phyloP scores from a whole-genome alignment of 2,113 vertebrate genomes.

The Telmatochromis brichardi region DNA sequence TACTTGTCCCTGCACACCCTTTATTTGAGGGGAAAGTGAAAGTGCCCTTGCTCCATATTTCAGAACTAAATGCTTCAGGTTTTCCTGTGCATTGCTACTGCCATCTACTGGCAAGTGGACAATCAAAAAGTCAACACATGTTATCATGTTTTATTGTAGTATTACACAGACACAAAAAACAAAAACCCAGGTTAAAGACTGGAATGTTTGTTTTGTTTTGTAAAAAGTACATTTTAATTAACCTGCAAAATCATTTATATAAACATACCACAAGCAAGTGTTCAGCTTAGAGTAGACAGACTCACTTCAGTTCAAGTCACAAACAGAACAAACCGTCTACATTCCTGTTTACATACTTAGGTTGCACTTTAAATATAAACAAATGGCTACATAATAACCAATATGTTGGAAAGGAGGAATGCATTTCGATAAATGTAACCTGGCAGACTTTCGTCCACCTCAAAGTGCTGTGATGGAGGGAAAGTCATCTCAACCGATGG shows the following conservation, averaged over 20 bases:
- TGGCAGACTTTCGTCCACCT: too few species aligned
- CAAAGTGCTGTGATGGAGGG: too few species aligned
- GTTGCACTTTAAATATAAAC: background rate
- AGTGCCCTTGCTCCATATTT: background rate
- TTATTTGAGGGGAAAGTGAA: background rate
- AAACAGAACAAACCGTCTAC: background rate
- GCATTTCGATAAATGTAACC: too few species aligned
- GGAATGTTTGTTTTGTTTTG: background rate
- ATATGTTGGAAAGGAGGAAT: too few species aligned
- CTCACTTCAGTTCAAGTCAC: background rate
- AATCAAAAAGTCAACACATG: background rate
- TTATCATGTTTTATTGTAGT: conserved; percentile 22
- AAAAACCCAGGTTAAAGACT: background rate
- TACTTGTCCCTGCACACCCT: background rate
- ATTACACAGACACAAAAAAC: background rate
- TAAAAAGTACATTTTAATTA: conserved; percentile 37
- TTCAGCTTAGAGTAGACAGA: background rate
- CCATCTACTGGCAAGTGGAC: conserved; percentile 53
- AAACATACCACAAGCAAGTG: background rate
- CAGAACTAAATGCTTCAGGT: background rate
- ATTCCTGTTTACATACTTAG: background rate
- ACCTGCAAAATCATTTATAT: background rate
- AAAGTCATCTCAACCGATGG: background rate
- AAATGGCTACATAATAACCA: background rate
- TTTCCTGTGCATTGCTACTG: conserved; percentile 49